phyloP scores from a whole-genome alignment of 2,113 vertebrate species.

The Urocolius indicus region DNA sequence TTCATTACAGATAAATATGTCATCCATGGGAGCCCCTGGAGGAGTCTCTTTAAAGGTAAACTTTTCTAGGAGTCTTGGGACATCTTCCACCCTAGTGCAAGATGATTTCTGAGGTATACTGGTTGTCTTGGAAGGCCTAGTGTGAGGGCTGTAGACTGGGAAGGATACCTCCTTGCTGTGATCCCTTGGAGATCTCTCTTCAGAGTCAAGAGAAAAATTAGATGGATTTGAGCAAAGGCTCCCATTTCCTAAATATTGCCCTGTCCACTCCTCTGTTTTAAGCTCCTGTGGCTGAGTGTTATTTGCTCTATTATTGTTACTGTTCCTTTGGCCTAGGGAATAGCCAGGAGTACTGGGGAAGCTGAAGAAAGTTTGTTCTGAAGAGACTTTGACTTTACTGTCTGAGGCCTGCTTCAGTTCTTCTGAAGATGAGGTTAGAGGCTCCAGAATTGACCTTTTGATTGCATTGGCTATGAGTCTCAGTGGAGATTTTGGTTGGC shows the following conservation, averaged over 20 bases:
- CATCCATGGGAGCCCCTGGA: background rate
- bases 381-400: slow-evolving; percentile 24
- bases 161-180: background rate
- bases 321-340: slow-evolving; percentile 50
- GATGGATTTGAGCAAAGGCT: background rate
- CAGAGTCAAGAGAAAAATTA: background rate
- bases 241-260: background rate
- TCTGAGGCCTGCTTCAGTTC: slow-evolving; percentile 38
- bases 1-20: background rate
- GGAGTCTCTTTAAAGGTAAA: slow-evolving; percentile 73
- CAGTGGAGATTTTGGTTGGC: slow-evolving; percentile 70
- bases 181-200: background rate
- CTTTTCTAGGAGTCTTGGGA: slow-evolving; percentile 78
- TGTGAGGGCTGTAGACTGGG: slow-evolving; percentile 36
- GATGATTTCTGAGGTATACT: background rate
- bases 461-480: slow-evolving; percentile 70
- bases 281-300: background rate
- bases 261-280: background rate
- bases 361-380: slow-evolving; percentile 25
- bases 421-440: slow-evolving; percentile 45
- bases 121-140: background rate
- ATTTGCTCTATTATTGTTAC: slow-evolving; percentile 30
- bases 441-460: slow-evolving; percentile 69
- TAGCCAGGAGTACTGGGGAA: background rate
- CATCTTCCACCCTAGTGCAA: slow-evolving; percentile 67